Evolutionary conservation across 2,797 vertebrate species (phyloP), one percentile per base, ranked within the genome.

Genomic region (Spinibarbus caldwelli): DNA sequence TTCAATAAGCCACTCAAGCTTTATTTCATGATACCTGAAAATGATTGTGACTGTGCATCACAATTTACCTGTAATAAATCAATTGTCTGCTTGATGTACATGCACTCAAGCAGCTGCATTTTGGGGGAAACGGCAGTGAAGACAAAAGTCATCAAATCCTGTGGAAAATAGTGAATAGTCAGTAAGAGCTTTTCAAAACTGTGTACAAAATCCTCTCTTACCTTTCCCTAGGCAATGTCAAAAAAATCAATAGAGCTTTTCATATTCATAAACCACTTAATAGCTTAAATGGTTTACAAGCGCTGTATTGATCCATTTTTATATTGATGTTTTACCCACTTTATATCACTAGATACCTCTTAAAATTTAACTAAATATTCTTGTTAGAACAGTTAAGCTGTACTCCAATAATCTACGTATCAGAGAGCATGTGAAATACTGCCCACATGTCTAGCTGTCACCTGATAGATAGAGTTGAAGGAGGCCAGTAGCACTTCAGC

Each of bases 61-160:
- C 17, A 29, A 87, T 80, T 85, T 92, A 97, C 96, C 95, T 97
- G 94, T 86, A 97, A 92, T 80, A 97, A 93, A 92, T 96, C 95
- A 47, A 95, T 96, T 3, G 96, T 95, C 94, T 97, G 96, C 86
- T 92, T 95, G 93, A 97, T 96, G 94, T 96, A 97, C 95, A 96
- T 96, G 47, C 96, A 96, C 89, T 97, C 96, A 91, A 97, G 91
- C 86, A 96, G 89, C 0, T 90, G 90, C 95, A 97, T 97, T 94
- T 97, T 97, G 41, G 96, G 95, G 84, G 91, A 92, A 89, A 96
- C 92, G 3, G 95, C 89, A 34, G 96, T 96, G 88, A 85, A 95
- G 82, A 96, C 91, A 90, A 97, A 97, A 91, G 95, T 94, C 85
- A 97, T 86, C 89, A 96, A 57, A 86, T 96, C 96, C 96, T 97